Evolutionary conservation across 2,113 vertebrate species (phyloP), one percentile per base, ranked within the genome.

Genomic region (Phainopepla nitens): DNA sequence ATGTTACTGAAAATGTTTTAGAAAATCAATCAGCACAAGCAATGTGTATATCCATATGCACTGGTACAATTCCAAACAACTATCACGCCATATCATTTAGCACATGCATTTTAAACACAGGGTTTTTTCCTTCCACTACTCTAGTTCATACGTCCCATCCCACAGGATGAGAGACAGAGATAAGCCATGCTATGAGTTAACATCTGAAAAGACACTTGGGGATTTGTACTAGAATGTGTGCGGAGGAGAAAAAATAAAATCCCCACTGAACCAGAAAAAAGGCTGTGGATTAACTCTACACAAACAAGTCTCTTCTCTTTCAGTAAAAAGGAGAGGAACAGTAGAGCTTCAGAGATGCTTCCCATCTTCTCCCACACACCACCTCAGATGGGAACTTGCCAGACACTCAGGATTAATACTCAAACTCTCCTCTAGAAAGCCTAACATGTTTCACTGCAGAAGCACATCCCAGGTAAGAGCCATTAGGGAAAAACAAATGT

Each of bases 31-130:
- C 28, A 36, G 17, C 12, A 19, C 11, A 45, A 29, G 25, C 12
- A 35, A 11, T 0, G 5, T 22, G 18, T 8, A 14, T 7, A 79
- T 39, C 21, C 1, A 0, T 6, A 6, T 35, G 51, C 56, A 45
- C 16, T 18, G 45, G 21, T 27, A 42, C 12, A 73, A 33, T 53
- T 85, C 33, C 1, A 0, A 58, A 35, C 23, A 56, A 56, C 44
- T 33, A 50, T 2, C 7, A 54, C 42, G 39, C 42, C 7, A 3
- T 45, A 35, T 16, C 58, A 61, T 50, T 86, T 39, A 45, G 31
- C 2, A 3, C 27, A 39, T 19, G 5, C 21, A 29, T 50, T 83
- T 66, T 45, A 73, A 58, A 33, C 10, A 36, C 10, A 24, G 4
- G 5, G 1, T 0, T 36, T 50, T 4, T 71, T 76, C 29, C 31